phyloP scores from a whole-genome alignment of 2,797 vertebrate genomes.

The Hipposideros larvatus region DNA sequence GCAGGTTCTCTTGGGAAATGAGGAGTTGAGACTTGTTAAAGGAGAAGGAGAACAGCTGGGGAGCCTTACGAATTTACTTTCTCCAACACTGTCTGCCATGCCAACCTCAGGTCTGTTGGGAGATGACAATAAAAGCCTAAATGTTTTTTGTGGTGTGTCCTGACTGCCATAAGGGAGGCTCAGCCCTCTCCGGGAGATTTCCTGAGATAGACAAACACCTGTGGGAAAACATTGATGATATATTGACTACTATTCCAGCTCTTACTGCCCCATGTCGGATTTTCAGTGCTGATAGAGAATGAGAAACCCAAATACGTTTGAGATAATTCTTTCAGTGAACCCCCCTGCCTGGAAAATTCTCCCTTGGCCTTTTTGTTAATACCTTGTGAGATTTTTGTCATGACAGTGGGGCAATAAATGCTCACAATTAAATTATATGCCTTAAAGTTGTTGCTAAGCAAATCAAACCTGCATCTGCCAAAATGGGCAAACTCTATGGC shows the following conservation, averaged over 20 bases:
- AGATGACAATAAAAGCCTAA: background rate
- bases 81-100: background rate
- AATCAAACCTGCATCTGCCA: background rate
- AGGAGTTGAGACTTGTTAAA: background rate
- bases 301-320: background rate
- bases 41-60: background rate
- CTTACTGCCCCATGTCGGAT: background rate
- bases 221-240: background rate
- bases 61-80: too few species aligned
- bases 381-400: background rate
- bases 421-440: background rate
- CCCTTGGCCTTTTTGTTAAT: background rate
- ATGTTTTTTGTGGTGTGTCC: background rate
- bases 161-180: background rate
- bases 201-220: background rate
- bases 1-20: background rate
- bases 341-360: background rate
- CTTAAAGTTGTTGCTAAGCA: background rate
- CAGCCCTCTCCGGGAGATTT: background rate
- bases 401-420: background rate
- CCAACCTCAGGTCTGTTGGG: background rate
- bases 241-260: background rate
- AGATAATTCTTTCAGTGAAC: background rate
- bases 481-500: background rate
- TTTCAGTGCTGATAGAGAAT: background rate